Percentiles rank a stretch among this genome's conserved stretches.
Conservation (phyloP, 2,797 vertebrate species). For the Myiotriccus ornatus region DNA sequence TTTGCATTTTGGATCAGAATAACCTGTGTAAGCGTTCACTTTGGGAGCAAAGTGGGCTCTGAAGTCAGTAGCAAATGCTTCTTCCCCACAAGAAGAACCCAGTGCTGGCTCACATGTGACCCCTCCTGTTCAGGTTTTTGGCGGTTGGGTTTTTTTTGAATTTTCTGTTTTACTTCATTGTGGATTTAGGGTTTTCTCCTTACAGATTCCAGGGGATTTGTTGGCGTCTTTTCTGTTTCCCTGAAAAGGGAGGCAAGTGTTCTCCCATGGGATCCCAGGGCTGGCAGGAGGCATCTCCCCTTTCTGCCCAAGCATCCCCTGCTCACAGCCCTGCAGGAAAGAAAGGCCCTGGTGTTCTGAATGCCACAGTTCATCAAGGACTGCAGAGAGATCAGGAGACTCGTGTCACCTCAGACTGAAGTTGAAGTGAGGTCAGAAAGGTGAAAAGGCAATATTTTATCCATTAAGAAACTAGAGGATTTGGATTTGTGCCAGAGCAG, state of each 20-base stretch:
- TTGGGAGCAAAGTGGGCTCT: background rate
- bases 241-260: background rate
- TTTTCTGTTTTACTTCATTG: background rate
- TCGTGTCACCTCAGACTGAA: background rate
- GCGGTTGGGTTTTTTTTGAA: background rate
- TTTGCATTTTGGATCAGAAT: background rate
- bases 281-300: background rate
- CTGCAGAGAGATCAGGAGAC: background rate
- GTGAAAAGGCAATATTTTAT: constrained; percentile 4
- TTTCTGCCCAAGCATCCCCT: background rate
- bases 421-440: background rate
- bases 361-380: background rate
- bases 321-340: background rate
- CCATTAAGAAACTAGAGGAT: constrained; percentile 10
- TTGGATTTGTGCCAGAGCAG: constrained; percentile 20
- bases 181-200: background rate
- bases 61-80: background rate
- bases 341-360: background rate
- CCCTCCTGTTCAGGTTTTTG: background rate
- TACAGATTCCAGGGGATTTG: background rate
- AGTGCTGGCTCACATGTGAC: background rate
- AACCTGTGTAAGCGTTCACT: background rate
- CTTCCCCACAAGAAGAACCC: background rate
- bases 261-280: background rate
- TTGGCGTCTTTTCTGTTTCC: background rate